A percentile compares a stretch with the other conserved stretches of the same genome.
Conservation (phyloP, 2,113 vertebrate species). For the Passerina amoena region DNA sequence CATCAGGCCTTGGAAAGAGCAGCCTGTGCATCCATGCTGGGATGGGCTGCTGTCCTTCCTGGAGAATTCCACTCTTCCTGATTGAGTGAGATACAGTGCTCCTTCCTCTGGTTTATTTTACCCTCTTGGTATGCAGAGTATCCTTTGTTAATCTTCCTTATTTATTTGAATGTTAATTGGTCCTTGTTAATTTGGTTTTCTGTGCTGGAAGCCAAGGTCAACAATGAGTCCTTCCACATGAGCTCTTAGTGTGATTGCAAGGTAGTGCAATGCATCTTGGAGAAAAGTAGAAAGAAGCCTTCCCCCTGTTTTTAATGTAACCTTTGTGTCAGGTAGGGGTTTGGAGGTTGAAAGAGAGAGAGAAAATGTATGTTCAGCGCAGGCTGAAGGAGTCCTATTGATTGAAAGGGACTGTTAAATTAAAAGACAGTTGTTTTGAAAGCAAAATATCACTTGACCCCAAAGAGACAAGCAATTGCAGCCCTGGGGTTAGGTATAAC, state of each 20-base stretch:
- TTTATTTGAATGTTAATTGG: constrained; percentile 73
- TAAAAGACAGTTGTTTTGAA: constrained; percentile 33
- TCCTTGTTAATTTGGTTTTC: constrained; percentile 69
- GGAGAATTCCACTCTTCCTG: not conserved
- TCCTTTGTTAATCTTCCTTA: constrained; percentile 48
- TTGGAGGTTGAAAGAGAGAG: not conserved
- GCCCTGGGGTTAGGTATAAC: constrained; percentile 14
- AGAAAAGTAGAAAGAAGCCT: constrained; percentile 23
- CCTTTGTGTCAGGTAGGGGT: constrained; percentile 28
- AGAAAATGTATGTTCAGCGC: not conserved
- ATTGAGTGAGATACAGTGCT: not conserved
- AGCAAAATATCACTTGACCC: constrained; percentile 36
- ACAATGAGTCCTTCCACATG: constrained; percentile 23
- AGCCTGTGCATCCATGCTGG: not conserved
- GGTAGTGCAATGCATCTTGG: constrained; percentile 7
- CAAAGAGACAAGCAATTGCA: not conserved
- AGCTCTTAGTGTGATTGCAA: constrained; percentile 50
- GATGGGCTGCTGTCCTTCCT: not conserved
- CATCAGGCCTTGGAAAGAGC: not conserved
- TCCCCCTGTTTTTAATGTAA: not conserved
- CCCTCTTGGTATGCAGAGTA: constrained; percentile 43
- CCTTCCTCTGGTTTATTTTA: constrained; percentile 13
- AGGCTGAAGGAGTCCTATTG: not conserved
- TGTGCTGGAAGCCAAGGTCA: constrained; percentile 58
- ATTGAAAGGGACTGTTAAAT: constrained; percentile 35